Evolutionary conservation across 2,888 invertebrate genomes (phyloP).

Genomic region (Pristionchus japonicus): DNA sequence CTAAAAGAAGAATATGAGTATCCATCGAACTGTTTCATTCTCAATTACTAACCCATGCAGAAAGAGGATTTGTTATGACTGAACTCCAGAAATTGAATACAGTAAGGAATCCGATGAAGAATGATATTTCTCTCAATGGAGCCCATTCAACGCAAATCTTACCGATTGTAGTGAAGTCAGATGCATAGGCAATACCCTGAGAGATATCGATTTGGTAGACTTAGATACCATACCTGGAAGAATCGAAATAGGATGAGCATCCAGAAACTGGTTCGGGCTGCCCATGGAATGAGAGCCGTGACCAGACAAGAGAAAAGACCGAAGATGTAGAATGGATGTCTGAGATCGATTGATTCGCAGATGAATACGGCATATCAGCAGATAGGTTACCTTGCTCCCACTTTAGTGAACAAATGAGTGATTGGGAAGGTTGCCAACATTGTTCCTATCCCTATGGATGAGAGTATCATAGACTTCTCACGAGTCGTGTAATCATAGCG

Average conservation of each 20-base stretch:
- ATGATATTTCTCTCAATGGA: slow-evolving; percentile 19
- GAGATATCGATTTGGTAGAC: not conserved
- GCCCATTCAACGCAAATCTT: slow-evolving; percentile 46
- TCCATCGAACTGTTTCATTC: too few species aligned
- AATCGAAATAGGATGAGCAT: slow-evolving; percentile 30
- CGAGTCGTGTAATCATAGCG: slow-evolving; percentile 10
- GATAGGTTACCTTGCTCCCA: slow-evolving; percentile 19
- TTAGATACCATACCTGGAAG: not conserved
- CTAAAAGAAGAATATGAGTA: not conserved
- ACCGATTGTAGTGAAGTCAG: slow-evolving; percentile 45
- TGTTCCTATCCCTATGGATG: slow-evolving; percentile 35
- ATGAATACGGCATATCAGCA: not conserved
- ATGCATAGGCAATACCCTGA: slow-evolving; percentile 41
- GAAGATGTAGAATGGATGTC: slow-evolving; percentile 30
- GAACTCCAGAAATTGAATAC: slow-evolving; percentile 43
- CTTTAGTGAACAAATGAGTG: slow-evolving; percentile 39
- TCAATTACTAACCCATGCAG: slow-evolving; percentile 34
- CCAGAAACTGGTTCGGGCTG: not conserved
- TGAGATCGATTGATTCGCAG: not conserved
- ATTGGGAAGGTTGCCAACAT: slow-evolving; percentile 43
- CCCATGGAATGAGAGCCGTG: slow-evolving; percentile 39
- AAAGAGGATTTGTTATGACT: slow-evolving; percentile 32
- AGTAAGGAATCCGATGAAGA: slow-evolving; percentile 46
- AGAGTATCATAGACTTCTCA: slow-evolving; percentile 17
- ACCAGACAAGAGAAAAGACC: slow-evolving; percentile 37